Conservation (phyloP, 1,140 invertebrate species). For the Pseudobourletiella spinata region DNA sequence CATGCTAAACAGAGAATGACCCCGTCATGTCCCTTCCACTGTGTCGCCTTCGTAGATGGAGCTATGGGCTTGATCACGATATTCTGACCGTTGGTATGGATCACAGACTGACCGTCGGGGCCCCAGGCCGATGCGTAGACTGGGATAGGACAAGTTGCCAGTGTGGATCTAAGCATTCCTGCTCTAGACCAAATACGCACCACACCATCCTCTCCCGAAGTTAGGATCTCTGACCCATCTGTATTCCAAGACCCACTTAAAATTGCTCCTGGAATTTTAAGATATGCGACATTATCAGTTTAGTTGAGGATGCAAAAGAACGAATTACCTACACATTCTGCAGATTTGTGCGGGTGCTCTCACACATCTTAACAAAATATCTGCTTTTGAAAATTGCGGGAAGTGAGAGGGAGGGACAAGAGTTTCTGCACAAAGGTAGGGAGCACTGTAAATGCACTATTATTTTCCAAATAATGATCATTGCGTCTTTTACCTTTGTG, state of each 20-base stretch:
- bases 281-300: too few species aligned
- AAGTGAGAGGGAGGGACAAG: too few species aligned
- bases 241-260: conserved; percentile 78
- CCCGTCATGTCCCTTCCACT: conserved; percentile 96
- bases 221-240: conserved; percentile 78
- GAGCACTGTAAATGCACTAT: too few species aligned
- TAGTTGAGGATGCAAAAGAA: too few species aligned
- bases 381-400: too few species aligned
- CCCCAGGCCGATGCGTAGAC: conserved; percentile 82
- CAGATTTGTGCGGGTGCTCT: too few species aligned
- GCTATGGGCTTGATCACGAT: conserved; percentile 70
- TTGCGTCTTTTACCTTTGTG: conserved; percentile 81
- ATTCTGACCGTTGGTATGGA: conserved; percentile 72
- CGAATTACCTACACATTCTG: too few species aligned
- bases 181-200: conserved; percentile 95
- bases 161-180: conserved; percentile 85
- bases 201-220: conserved; percentile 90
- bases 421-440: too few species aligned
- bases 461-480: not conserved
- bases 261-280: conserved; percentile 53
- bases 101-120: conserved; percentile 68
- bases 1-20: conserved; percentile 79
- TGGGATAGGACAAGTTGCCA: conserved; percentile 56
- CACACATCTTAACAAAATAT: too few species aligned
- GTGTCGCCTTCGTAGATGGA: conserved; percentile 61